Evolutionary conservation across 1,140 invertebrate genomes (phyloP).

Genomic region (Lasaia peninsularis): DNA sequence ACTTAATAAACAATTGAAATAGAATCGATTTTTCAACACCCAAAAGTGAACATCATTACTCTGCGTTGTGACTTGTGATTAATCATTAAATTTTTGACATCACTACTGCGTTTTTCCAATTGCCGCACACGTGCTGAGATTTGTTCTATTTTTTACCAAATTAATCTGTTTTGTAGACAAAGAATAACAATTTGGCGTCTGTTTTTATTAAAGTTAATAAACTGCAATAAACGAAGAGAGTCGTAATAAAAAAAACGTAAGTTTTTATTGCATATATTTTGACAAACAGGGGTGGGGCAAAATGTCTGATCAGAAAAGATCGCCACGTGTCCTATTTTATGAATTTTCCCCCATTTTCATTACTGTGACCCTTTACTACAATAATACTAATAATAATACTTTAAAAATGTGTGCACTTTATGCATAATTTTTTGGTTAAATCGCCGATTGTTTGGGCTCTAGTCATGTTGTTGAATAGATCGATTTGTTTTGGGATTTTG

Average conservation of each 20-base stretch:
- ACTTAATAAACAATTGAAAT: too few species aligned
- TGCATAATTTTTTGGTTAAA: background rate
- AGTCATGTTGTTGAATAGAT: slow-evolving; percentile 1
- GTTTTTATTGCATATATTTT: slow-evolving; percentile 60
- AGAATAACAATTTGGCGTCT: slow-evolving; percentile 6
- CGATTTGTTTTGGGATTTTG: background rate
- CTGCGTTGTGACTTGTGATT: background rate
- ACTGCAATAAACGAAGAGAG: slow-evolving; percentile 32
- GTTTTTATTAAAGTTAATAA: slow-evolving; percentile 35
- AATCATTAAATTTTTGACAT: background rate
- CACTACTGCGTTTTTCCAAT: slow-evolving; percentile 63
- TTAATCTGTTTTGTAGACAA: slow-evolving; percentile 53
- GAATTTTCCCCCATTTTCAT: slow-evolving; percentile 32
- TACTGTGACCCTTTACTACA: background rate
- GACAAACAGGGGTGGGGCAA: slow-evolving; percentile 68
- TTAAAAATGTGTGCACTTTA: background rate
- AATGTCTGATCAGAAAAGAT: slow-evolving; percentile 58
- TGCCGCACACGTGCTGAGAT: slow-evolving; percentile 72
- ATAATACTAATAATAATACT: background rate
- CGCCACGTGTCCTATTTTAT: slow-evolving; percentile 72
- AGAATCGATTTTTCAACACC: background rate
- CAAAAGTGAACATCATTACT: background rate
- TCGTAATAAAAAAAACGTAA: slow-evolving; percentile 45
- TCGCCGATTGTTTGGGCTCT: background rate
- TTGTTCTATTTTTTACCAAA: slow-evolving; percentile 67